A percentile compares a stretch with the other conserved stretches of the same genome.
Conservation (phyloP, 2,113 vertebrate species). For the Psittacus erithacus region DNA sequence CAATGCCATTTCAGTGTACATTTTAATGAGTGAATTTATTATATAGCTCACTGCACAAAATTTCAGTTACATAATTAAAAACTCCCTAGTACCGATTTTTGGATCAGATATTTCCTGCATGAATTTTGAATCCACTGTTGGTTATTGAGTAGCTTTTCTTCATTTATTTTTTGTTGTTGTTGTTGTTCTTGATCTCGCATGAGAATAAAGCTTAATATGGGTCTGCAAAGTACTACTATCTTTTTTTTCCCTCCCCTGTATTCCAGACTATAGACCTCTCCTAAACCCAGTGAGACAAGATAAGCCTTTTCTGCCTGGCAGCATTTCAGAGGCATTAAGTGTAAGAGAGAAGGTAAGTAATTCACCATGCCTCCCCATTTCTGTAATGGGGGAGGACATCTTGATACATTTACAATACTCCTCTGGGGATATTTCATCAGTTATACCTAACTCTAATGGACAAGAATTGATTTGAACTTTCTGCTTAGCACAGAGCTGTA, state of each 20-base stretch:
- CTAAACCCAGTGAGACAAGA: slow-evolving; percentile 72
- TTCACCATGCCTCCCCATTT: slow-evolving; percentile 79
- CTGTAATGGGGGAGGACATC: slow-evolving; percentile 83
- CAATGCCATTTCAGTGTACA: slow-evolving; percentile 31
- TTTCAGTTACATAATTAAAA: slow-evolving; percentile 48
- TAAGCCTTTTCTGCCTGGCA: slow-evolving; percentile 77
- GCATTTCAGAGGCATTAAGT: slow-evolving; percentile 80
- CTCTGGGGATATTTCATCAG: slow-evolving; percentile 85
- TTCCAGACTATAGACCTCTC: slow-evolving; percentile 65
- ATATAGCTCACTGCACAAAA: slow-evolving; percentile 53
- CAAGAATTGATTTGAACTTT: slow-evolving; percentile 88
- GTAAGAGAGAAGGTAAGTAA: slow-evolving; percentile 85
- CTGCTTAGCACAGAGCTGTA: slow-evolving; percentile 82
- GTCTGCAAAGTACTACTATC: not conserved
- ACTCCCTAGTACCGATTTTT: slow-evolving; percentile 6
- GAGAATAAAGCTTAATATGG: slow-evolving; percentile 1
- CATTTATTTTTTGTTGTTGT: not conserved
- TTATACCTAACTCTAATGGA: slow-evolving; percentile 88
- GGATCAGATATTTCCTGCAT: slow-evolving; percentile 34
- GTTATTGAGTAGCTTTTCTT: not conserved
- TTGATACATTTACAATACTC: slow-evolving; percentile 83
- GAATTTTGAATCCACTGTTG: slow-evolving; percentile 15
- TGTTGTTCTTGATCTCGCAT: not conserved
- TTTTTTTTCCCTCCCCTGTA: not conserved
- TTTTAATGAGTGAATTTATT: slow-evolving; percentile 55